Percentiles rank a stretch among this genome's conserved stretches.
phyloP scores from a whole-genome alignment of 2,113 vertebrate genomes.

The Carassius gibelio region DNA sequence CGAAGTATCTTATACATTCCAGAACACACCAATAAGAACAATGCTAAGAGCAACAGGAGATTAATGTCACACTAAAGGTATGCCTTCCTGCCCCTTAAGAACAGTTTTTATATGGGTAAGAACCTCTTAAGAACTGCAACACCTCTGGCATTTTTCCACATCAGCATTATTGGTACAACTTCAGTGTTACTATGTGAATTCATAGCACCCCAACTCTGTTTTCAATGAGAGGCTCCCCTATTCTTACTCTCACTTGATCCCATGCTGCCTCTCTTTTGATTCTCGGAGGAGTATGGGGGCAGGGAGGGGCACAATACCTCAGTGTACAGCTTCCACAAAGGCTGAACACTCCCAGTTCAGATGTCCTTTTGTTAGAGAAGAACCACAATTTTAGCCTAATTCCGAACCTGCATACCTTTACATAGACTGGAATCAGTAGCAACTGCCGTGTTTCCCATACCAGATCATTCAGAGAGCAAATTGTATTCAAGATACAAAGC shows the following conservation, averaged over 20 bases:
- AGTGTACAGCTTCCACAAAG: slow-evolving; percentile 20
- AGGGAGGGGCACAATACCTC: slow-evolving; percentile 30
- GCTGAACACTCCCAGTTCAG: slow-evolving; percentile 19
- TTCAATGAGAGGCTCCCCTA: slow-evolving; percentile 8
- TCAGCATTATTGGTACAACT: background rate
- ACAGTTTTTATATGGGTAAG: background rate
- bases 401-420: background rate
- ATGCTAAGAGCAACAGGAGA: slow-evolving; percentile 4
- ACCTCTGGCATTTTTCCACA: background rate
- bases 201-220: background rate
- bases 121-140: background rate
- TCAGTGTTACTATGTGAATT: background rate
- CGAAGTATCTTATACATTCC: background rate
- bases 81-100: background rate
- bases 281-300: slow-evolving; percentile 35
- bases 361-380: slow-evolving; percentile 21
- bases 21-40: background rate
- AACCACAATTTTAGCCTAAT: background rate
- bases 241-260: background rate
- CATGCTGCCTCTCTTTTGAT: slow-evolving; percentile 10
- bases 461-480: background rate
- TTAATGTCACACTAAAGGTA: background rate
- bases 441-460: background rate
- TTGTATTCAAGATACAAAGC: background rate
- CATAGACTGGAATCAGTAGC: background rate